A percentile compares a stretch with the other conserved stretches of the same genome.
phyloP scores from a whole-genome alignment of 2,888 invertebrate genomes.

The Melinopterus prodromus region DNA sequence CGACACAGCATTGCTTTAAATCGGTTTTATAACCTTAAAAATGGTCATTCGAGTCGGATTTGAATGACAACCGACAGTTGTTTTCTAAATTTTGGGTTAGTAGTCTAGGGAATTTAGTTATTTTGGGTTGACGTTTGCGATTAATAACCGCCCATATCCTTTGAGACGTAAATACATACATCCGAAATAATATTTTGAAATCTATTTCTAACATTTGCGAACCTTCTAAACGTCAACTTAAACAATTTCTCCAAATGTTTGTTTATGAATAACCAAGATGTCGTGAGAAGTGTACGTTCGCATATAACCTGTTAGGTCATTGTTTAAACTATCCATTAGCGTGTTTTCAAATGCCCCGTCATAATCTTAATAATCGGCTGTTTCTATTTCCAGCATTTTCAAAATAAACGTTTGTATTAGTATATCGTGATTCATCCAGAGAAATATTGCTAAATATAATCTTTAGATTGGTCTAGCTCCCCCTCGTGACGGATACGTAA shows the following conservation, averaged over 20 bases:
- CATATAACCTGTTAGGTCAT: neutral
- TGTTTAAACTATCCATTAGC: neutral
- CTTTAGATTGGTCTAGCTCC: slow-evolving; percentile 6
- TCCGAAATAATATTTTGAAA: neutral
- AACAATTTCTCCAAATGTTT: neutral
- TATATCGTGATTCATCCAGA: neutral
- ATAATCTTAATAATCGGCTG: neutral
- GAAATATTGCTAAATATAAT: slow-evolving; percentile 15
- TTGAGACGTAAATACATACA: neutral
- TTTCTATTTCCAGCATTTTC: slow-evolving; percentile 4
- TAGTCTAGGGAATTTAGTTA: too few species aligned
- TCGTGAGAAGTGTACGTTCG: neutral
- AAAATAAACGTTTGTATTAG: neutral
- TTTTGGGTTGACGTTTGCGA: too few species aligned
- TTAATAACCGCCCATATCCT: neutral
- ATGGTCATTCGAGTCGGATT: neutral
- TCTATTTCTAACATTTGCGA: neutral
- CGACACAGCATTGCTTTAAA: neutral
- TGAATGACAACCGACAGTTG: too few species aligned
- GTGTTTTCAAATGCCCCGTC: neutral
- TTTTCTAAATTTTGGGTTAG: too few species aligned
- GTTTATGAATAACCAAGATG: too few species aligned
- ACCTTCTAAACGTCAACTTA: neutral
- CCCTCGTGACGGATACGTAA: neutral
- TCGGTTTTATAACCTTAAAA: neutral